Base-by-base conservation (phyloP, 1,140 invertebrate genomes). In the Drosophila tropicalis region DNA sequence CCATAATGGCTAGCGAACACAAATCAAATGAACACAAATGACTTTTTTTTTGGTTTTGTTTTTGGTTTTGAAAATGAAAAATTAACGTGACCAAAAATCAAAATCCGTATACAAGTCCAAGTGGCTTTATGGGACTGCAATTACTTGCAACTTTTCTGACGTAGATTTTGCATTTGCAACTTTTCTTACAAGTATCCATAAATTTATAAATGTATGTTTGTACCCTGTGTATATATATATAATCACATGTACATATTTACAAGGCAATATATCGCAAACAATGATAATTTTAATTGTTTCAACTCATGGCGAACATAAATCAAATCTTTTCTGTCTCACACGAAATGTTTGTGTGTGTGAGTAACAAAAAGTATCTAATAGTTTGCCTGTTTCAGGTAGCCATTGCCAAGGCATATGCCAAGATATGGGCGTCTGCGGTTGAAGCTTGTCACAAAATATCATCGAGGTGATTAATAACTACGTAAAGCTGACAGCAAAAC, bases 311-410 rank as follows among this genome's bases (percentile, higher is more conserved):
- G 55, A 17, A 58, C 84, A 87, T 87, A 89, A 87, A 87, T 87
- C 83, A 78, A 85, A 85, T 84, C 81, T 84, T 80, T 12, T 3
- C 12, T 13, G 10, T 13, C 36, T 39, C 36, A 4, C 12, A 77
- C 81, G 15, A 3, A 41, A n/a, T 4, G 15, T 40, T 29, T 85
- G 81, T 75, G 61, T 62, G 15, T 62, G 32, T 22, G 66, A 19
- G 56, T 71, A 68, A 82, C 79, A 83, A 84, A 82, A 90, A 84
- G 73, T 90, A 87, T 90, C 85, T 90, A 87, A 87, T 90, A 85
- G 81, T 79, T 67, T 58, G 70, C 64, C 76, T 69, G 67, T 47
- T 85, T 70, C 65, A 76, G 78, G 81, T 81, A 86, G 82, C 82
- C 67, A 69, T 69, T 69, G 32, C 54, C 54, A 34, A 64, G 63